Base-by-base conservation (phyloP, 2,797 vertebrate genomes). In the Staurois parvus region DNA sequence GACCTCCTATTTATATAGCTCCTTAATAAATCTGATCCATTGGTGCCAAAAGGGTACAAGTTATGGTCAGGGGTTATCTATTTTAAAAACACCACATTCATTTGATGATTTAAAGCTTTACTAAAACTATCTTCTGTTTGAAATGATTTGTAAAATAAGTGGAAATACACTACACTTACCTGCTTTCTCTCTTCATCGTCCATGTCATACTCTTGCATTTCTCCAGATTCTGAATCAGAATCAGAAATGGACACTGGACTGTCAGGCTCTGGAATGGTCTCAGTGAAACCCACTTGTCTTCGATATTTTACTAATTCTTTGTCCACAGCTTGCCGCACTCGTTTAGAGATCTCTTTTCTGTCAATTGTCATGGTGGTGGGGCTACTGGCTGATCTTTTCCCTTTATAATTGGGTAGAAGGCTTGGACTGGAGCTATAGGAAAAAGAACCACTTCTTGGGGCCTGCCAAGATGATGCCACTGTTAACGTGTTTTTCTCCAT, bases 231-330 rank as follows among this genome's bases (percentile, higher is more conserved):
- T 0, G 88, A 13, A 30, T 92, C 90, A 0, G 89, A 90, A 32
- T 94, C 92, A 0, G 86, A 52, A 56, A 84, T 1, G 12, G 90
- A 91, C 15, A 91, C 79, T 0, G 79, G 3, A 19, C 87, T 91
- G 79, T 88, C 85, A 48, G 84, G 76, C 0, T 91, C 84, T 11
- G 88, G 88, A 0, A 89, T 88, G 56, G 83, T 85, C 64, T 90
- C 91, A 0, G 91, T 90, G 70, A 95, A 90, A 24, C 94, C 95
- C 0, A 94, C 95, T 87, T 92, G 85, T 80, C 85, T 92, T 28
- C 93, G 92, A 79, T 94, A 93, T 52, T 89, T 89, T 78, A 93
- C 93, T 0, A 97, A 91, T 88, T 97, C 96, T 68, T 95, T 91
- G 72, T 96, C 96, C 82, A 96, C 92, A 0, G 95, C 94, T 87